phyloP scores from a whole-genome alignment of 2,888 invertebrate genomes.

The Phrixothrix hirtus region DNA sequence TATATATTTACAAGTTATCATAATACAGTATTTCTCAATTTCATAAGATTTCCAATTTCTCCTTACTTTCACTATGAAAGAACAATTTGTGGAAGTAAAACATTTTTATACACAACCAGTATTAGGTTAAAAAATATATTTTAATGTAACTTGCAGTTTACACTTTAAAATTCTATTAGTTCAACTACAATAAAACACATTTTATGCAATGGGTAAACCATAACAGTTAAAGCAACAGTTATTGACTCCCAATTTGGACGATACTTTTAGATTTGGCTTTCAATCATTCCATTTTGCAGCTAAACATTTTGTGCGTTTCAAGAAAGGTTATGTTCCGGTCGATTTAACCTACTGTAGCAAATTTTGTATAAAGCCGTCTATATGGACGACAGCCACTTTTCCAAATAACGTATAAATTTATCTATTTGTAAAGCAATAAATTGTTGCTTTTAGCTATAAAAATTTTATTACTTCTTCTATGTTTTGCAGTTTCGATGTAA shows the following conservation, averaged over 20 bases:
- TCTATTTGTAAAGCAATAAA: conserved; percentile 17
- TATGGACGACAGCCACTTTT: conserved; percentile 39
- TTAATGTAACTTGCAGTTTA: too few species aligned
- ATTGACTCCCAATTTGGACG: conserved; percentile 14
- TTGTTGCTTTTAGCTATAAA: conserved; percentile 16
- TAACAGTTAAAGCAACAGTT: too few species aligned
- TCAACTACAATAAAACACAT: too few species aligned
- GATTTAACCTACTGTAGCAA: conserved; percentile 20
- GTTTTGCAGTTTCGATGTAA: conserved; percentile 63
- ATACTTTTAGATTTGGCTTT: conserved; percentile 29
- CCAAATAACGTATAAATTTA: conserved; percentile 28
- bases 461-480: conserved; percentile 9
- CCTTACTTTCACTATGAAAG: too few species aligned
- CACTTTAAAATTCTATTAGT: too few species aligned
- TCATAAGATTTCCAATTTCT: too few species aligned
- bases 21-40: too few species aligned
- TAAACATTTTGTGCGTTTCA: conserved; percentile 26
- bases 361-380: conserved; percentile 33
- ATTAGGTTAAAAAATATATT: too few species aligned
- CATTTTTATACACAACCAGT: too few species aligned
- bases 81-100: too few species aligned
- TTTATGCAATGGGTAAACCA: too few species aligned
- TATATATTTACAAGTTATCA: too few species aligned
- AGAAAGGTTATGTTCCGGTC: conserved; percentile 30
- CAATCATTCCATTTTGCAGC: conserved; percentile 30